Conservation (phyloP, 1,140 invertebrate species). For the Acyrthosiphon pisum region DNA sequence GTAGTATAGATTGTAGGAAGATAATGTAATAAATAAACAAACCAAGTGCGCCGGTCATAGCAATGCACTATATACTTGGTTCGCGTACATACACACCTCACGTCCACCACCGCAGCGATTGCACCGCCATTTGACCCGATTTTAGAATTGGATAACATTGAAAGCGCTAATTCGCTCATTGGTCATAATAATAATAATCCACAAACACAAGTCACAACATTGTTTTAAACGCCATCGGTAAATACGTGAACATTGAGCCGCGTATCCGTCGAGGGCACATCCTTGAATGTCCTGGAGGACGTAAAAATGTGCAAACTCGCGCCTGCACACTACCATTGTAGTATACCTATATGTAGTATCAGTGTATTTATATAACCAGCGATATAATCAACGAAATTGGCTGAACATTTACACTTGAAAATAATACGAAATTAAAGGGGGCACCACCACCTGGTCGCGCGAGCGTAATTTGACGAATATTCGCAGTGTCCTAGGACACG, state of each 20-base stretch:
- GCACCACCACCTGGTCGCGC: not conserved
- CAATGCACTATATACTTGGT: not conserved
- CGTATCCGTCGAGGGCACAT: conserved; percentile 38
- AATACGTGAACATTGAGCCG: conserved; percentile 19
- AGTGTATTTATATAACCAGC: not conserved
- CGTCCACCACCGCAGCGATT: not conserved
- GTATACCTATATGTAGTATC: not conserved
- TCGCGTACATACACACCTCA: not conserved
- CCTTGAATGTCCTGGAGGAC: conserved; percentile 50
- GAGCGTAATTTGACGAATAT: not conserved
- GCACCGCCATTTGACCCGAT: conserved; percentile 31
- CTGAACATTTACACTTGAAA: conserved; percentile 27
- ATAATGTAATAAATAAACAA: conserved; percentile 1
- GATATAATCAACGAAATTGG: conserved; percentile 7
- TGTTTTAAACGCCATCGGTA: conserved; percentile 20
- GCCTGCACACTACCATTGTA: not conserved
- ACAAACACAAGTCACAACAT: not conserved
- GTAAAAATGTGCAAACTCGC: not conserved
- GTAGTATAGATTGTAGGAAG: not conserved
- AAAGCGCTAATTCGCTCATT: conserved; percentile 42
- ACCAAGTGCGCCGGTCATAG: not conserved
- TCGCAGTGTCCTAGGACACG: not conserved
- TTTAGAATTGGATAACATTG: conserved; percentile 32
- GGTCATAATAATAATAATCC: not conserved
- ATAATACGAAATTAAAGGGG: conserved; percentile 24